Evolutionary conservation across 2,113 vertebrate species (phyloP), one percentile per base, ranked within the genome.

Genomic region (Mus pahari): DNA sequence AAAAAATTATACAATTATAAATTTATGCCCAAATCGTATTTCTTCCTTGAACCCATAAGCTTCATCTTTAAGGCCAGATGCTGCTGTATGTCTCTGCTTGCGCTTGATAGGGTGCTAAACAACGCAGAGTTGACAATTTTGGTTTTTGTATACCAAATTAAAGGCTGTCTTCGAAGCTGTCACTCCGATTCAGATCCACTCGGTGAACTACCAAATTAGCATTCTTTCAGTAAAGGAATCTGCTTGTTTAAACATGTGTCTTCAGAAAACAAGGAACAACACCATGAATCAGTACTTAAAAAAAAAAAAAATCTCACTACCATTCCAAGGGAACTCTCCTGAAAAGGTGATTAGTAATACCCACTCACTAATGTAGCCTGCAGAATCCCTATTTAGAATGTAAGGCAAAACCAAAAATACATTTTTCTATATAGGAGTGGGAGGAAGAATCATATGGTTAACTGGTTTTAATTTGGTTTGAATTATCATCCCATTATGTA

Each of bases 141-240:
- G 98, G 98, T 98, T 98, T 98, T 98, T 98, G 98, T 98, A 98
- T 98, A 98, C 98, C 98, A 99, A 99, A 98, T 98, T 98, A 98
- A 98, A 98, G 98, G 98, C 98, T 99, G 98, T 98, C 98, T 98
- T 97, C 4, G 98, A 98, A 99, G 97, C 98, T 99, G 98, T 98
- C 98, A 99, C 96, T 98, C 97, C 97, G 97, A 97, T 98, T 98
- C 98, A 98, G 96, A 98, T 98, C 96, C 60, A 97, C 94, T 97
- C 96, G 1, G 98, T 98, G 97, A 98, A 98, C 98, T 98, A 98
- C 98, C 97, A 98, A 98, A 99, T 98, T 98, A 98, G 97, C 98
- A 98, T 98, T 94, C 95, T 98, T 97, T 95, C 97, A 97, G 98
- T 98, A 97, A 98, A 98, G 97, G 97, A 98, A 98, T 98, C 98